phyloP scores from a whole-genome alignment of 1,140 invertebrate genomes.

The Bombyx mori region DNA sequence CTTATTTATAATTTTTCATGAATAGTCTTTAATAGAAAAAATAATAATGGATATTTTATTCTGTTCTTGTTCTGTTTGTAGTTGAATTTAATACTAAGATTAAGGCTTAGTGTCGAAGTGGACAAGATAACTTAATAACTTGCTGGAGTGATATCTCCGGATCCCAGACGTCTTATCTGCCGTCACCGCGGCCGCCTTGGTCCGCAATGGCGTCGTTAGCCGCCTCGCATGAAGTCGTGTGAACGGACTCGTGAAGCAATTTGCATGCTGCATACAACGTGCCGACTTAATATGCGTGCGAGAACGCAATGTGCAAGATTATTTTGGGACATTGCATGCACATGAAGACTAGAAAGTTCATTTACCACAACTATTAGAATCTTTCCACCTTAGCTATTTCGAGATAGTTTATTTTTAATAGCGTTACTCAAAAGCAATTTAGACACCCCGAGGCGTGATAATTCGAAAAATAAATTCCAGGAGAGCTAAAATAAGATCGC shows the following conservation, averaged over 20 bases:
- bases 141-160: conserved; percentile 9
- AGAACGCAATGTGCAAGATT: conserved; percentile 1
- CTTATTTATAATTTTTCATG: too few species aligned
- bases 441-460: too few species aligned
- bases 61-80: too few species aligned
- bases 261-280: conserved; percentile 1
- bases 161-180: conserved; percentile 21
- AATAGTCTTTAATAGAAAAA: too few species aligned
- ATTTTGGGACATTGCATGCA: conserved; percentile 7
- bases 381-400: too few species aligned
- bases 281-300: conserved; percentile 4
- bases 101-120: neutral
- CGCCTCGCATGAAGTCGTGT: conserved; percentile 10
- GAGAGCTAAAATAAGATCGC: too few species aligned
- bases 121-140: neutral
- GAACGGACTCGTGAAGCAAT: conserved; percentile 3
- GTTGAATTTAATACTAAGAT: too few species aligned
- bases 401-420: too few species aligned
- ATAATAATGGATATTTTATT: too few species aligned
- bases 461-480: too few species aligned
- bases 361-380: too few species aligned
- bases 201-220: conserved; percentile 20
- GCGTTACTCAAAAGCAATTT: too few species aligned
- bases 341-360: neutral
- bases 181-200: conserved; percentile 7